These are phyloP conservation scores for Acronicta leporina DNA, from an alignment of 2,888 invertebrate species.

Conservation along the genomic window DNA sequence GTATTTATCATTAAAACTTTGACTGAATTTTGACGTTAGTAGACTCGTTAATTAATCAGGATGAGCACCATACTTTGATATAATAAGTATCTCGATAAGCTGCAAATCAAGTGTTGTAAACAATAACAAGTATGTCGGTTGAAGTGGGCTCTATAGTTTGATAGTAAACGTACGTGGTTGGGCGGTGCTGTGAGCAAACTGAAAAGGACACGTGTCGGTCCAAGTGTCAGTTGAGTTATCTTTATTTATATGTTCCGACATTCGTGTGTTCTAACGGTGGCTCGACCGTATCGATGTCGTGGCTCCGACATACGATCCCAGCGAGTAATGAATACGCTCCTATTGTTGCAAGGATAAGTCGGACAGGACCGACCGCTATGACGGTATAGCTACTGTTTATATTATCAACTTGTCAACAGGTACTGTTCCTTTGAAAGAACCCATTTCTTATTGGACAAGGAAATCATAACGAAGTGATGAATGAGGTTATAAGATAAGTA, in stretches of 20 bases:
- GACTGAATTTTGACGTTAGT: constrained; percentile 8
- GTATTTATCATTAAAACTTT: constrained; percentile 23
- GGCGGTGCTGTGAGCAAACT: constrained; percentile 20
- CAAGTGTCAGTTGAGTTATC: constrained; percentile 55
- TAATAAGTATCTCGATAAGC: constrained; percentile 10
- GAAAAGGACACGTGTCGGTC: constrained; percentile 44
- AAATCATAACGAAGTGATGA: constrained; percentile 15
- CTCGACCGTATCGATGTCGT: constrained; percentile 57
- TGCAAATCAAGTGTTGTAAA: constrained; percentile 11
- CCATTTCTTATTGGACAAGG: constrained; percentile 5
- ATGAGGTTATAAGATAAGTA: constrained; percentile 12
- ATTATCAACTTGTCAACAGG: constrained; percentile 30
- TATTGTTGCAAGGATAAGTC: constrained; percentile 69
- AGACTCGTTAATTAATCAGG: constrained; percentile 18
- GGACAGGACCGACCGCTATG: constrained; percentile 44
- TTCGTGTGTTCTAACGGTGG: constrained; percentile 37
- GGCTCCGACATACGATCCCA: constrained; percentile 67
- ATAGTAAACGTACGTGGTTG: constrained; percentile 14
- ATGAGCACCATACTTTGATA: constrained; percentile 5
- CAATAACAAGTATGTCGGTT: constrained; percentile 15
- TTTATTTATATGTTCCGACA: constrained; percentile 42
- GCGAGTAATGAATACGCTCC: constrained; percentile 77
- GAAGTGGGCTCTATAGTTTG: constrained; percentile 14
- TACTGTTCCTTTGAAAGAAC: constrained; percentile 28
- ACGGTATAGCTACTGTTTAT: constrained; percentile 27